Base-by-base conservation (phyloP, 1,140 invertebrate genomes). In the Harpegnathos saltator region DNA sequence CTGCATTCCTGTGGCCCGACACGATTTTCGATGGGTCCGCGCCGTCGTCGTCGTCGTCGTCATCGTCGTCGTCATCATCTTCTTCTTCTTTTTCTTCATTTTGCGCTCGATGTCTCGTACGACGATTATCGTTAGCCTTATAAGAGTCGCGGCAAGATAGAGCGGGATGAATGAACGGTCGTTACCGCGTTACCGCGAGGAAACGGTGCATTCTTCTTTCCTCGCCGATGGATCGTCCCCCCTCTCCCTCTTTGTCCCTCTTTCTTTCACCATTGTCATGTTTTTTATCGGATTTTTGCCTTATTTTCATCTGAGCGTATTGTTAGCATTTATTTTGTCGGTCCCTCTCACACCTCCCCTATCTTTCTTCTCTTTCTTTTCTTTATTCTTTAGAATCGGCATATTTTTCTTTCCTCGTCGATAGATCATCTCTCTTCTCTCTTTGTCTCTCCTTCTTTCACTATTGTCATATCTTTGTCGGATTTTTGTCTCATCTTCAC, bases 1-100 rank as follows among this genome's bases (percentile, higher is more conserved):
- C 84, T 80, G 83, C 78, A 88, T 83, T 82, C 78, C 74, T 73
- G 26, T 38, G 84, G 84, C 54, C 63, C 74, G 58, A 75, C 84
- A 74, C 74, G 62, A 86, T 86, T 84, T 69, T 84, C 80, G 73
- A 86, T 71, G 77, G 61, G 71, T 71, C 74, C 73, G 19, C 72
- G 72, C 38, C 66, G 38, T 44, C 33, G 56, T 24, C 54, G 33
- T 78, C 33, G 56, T 24, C 54, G 33, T 78, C 65, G 71, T 71
- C 74, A 66, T 14, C 72, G 66, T 48, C 66, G 3, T 44, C 33
- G 50, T 24, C 54, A 26, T 78, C 72, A 66, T 48, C 66, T 3
- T 44, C 33, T 50, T 24, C 54, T 24, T 78, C 38, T 44, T n/a
- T n/a, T n/a, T 61, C 29, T 68, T 48, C 38, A 61, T 74, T 62